Conservation (phyloP, 2,797 vertebrate species). For the Halcyon smyrnensis region DNA sequence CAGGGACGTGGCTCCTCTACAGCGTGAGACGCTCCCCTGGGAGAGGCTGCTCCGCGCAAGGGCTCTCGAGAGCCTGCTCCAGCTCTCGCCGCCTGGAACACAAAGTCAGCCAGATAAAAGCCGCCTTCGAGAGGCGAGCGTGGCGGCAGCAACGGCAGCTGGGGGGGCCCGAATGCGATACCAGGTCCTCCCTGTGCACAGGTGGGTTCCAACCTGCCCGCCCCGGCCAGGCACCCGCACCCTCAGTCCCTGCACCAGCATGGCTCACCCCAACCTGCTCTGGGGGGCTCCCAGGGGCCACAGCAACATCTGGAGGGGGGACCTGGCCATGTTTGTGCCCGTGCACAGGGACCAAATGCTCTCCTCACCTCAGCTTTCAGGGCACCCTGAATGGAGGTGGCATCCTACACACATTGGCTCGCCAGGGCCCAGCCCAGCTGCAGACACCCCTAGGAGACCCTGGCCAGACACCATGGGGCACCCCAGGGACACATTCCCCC, state of each 20-base stretch:
- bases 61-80: neutral
- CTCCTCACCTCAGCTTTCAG: neutral
- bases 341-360: fast-evolving
- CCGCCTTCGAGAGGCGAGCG: neutral
- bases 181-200: neutral
- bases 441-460: neutral
- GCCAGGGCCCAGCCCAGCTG: fast-evolving
- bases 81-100: fast-evolving
- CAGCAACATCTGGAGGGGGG: fast-evolving
- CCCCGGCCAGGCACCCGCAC: neutral
- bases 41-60: neutral
- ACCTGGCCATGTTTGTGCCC: fast-evolving
- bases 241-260: fast-evolving
- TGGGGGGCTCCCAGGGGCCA: neutral
- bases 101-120: neutral
- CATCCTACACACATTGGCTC: fast-evolving
- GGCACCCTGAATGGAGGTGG: neutral
- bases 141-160: fast-evolving
- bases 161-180: neutral
- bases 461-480: fast-evolving
- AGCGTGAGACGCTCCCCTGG: fast-evolving
- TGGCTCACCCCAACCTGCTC: neutral
- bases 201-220: neutral
- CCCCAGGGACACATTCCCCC: neutral
- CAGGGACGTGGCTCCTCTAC: fast-evolving